Evolutionary conservation across 2,113 vertebrate genomes (phyloP), one percentile per base, ranked within the genome.

Genomic region (Corythaeola cristata): DNA sequence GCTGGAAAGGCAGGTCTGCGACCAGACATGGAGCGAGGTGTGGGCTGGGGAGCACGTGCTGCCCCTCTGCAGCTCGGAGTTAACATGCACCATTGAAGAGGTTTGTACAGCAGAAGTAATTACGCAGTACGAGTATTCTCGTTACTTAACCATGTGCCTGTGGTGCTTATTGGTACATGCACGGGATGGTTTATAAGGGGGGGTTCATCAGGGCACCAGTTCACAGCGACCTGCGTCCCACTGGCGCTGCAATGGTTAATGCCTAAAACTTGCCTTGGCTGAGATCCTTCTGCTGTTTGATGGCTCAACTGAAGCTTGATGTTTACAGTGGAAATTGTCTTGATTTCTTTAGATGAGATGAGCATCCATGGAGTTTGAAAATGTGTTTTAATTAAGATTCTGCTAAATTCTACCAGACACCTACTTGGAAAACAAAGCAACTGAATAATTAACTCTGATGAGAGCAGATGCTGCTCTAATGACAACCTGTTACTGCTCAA

Each of bases 391-490:
- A 99, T 99, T 99, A 99, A 98, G 98, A 98, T 98, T 98, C 98
- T 98, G 98, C 98, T 98, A 98, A 98, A 99, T 98, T 98, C 98
- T 98, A 98, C 98, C 98, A 98, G 98, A 98, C 98, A 98, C 98
- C 98, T 98, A 98, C 98, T 98, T 98, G 98, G 98, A 98, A 98
- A 98, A 98, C 98, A 98, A 98, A 98, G 98, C 98, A 98, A 98
- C 97, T 98, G 98, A 98, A 98, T 98, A 98, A 98, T 98, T 98
- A 98, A 98, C 98, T 98, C 98, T 98, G 98, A 99, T 98, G 98
- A 98, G 98, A 98, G 98, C 99, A 99, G 98, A 99, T 99, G 98
- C 98, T 98, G 98, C 97, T 98, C 98, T 99, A 98, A 98, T 98
- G 98, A 98, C 98, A 99, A 98, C 98, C 98, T 99, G 98, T 99